A percentile compares a stretch with the other conserved stretches of the same genome.
These are phyloP conservation scores for Sebastes flavidus DNA, from an alignment of 2,797 vertebrate species.

Conservation along the genomic window DNA sequence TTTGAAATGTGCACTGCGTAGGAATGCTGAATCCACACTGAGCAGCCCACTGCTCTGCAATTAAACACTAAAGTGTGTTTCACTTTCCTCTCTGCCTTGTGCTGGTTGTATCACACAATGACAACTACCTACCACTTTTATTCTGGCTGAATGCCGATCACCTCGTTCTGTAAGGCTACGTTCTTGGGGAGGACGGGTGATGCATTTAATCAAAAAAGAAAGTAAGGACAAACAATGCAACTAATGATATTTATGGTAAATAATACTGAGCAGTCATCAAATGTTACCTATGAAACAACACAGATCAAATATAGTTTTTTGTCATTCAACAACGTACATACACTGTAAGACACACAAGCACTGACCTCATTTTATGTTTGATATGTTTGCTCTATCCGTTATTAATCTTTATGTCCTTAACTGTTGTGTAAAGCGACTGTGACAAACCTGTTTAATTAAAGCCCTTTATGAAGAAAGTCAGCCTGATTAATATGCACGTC, in stretches of 20 bases:
- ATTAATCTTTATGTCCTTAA: background rate
- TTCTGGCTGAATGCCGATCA: background rate
- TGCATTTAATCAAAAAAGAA: background rate
- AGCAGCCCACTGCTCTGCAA: constrained; percentile 6
- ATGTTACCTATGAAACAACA: background rate
- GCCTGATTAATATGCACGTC: constrained; percentile 28
- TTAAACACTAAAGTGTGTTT: background rate
- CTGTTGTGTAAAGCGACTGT: background rate
- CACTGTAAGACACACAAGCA: background rate
- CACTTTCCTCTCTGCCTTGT: background rate
- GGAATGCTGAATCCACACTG: background rate
- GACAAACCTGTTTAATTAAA: constrained; percentile 29
- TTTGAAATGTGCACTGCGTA: constrained; percentile 16
- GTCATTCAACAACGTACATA: background rate
- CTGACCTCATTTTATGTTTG: background rate
- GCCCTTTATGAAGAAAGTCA: constrained; percentile 4
- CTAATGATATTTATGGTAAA: background rate
- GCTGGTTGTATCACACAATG: background rate
- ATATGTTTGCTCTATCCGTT: background rate
- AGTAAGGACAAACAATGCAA: background rate
- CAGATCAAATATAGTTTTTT: background rate
- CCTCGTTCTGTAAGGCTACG: too few species aligned
- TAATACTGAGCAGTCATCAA: background rate
- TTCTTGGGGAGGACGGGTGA: too few species aligned
- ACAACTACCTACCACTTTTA: background rate